Base-by-base conservation (phyloP, 1,140 invertebrate species). In the Wiebesia pumilae region DNA sequence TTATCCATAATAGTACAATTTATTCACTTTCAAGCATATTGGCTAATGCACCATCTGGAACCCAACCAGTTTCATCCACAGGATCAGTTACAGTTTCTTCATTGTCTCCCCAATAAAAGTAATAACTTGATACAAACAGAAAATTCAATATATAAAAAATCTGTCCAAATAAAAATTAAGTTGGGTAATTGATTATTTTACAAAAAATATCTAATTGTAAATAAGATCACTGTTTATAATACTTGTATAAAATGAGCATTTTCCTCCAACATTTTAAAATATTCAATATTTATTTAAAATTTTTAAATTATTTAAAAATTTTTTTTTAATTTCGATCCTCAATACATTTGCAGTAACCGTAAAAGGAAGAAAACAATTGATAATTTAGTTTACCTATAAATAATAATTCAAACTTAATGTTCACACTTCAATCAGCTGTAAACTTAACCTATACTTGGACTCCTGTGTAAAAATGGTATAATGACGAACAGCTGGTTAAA, bases 1-100 rank as follows among this genome's bases (percentile, higher is more conserved):
- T 79, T 82, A 73, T 51, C 30, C 3, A 35, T 30, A 12, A 10
- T 19, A 69, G 21, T 47, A 51, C n/a, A 43, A 81, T 67, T 27
- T 81, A 40, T 67, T 27, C 30, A 69, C 38, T 30, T 51, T 12
- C 27, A 27, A 30, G 7, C 47, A 47, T 19, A 65, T 81, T 38
- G 54, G 87, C 88, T 3, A 89, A 89, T 35, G 87, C 85, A 77
- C 89, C 90, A 86, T 92, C 90, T 33, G 91, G 87, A 33, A 88
- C 88, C 91, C 90, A 92, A 58, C 90, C 90, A 73, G 90, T 88
- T 88, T 90, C 90, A 79, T 92, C 91, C 6, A 90, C 77, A 19
- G 83, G 88, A 85, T 89, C 88, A 54, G 69, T 54, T 21, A 86
- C 10, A n/a, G 87, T 87, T 67, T 77, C 14, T 47, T 90, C 87